phyloP scores from a whole-genome alignment of 2,113 vertebrate genomes.

The Rutilus rutilus region DNA sequence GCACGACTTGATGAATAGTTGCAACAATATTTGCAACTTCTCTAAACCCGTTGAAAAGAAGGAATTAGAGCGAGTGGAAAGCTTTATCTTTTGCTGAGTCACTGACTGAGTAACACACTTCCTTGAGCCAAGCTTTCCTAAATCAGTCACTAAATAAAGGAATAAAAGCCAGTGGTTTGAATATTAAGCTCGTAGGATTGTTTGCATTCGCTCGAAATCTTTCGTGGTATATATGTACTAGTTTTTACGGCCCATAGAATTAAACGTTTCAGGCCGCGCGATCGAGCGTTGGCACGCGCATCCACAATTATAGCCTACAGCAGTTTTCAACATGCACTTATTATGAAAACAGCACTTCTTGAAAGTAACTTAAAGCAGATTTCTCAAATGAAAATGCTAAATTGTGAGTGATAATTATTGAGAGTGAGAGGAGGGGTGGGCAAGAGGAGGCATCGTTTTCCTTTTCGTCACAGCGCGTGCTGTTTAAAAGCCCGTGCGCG shows the following conservation, averaged over 20 bases:
- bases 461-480: conserved; percentile 64
- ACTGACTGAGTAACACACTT: not conserved
- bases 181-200: not conserved
- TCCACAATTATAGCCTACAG: not conserved
- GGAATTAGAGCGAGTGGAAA: not conserved
- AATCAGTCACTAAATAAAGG: not conserved
- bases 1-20: not conserved
- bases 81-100: conserved; percentile 15
- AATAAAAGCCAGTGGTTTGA: not conserved
- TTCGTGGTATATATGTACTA: not conserved
- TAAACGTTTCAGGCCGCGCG: not conserved
- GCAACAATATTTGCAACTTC: not conserved
- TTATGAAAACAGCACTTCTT: not conserved
- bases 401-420: not conserved
- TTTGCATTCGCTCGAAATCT: not conserved
- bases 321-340: not conserved
- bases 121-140: not conserved
- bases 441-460: conserved; percentile 65
- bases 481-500: conserved; percentile 67
- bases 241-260: not conserved
- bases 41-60: not conserved
- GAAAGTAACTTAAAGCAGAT: conserved; percentile 1
- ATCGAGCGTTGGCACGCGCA: not conserved
- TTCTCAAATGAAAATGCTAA: not conserved
- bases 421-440: conserved; percentile 36